phyloP scores from a whole-genome alignment of 2,113 vertebrate species.

The Stigmatopora nigra region DNA sequence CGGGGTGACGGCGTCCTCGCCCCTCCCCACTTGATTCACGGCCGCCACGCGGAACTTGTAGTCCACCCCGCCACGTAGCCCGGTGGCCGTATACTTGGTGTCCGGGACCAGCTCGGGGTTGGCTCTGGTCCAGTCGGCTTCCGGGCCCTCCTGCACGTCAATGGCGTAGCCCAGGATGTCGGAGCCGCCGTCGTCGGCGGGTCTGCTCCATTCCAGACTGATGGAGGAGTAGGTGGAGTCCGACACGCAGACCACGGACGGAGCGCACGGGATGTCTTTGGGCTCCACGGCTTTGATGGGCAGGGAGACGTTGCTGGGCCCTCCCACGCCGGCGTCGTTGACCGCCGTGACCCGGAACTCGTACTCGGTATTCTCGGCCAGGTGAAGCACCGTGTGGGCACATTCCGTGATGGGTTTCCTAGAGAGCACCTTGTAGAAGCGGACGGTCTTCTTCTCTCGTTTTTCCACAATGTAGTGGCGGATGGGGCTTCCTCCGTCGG shows the following conservation, averaged over 20 bases:
- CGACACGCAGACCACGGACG: slow-evolving; percentile 86
- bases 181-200: slow-evolving; percentile 89
- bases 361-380: slow-evolving; percentile 89
- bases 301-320: slow-evolving; percentile 80
- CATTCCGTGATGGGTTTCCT: slow-evolving; percentile 86
- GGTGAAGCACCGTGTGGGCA: slow-evolving; percentile 80
- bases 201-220: slow-evolving; percentile 91
- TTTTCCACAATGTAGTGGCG: too few relatives aligned
- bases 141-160: slow-evolving; percentile 73
- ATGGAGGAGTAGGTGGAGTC: slow-evolving; percentile 89
- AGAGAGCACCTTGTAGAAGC: slow-evolving; percentile 89
- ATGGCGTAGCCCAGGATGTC: slow-evolving; percentile 92
- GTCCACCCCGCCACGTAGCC: slow-evolving; percentile 80
- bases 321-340: slow-evolving; percentile 86
- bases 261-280: slow-evolving; percentile 84
- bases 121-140: slow-evolving; percentile 80
- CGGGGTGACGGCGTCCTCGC: slow-evolving; percentile 77
- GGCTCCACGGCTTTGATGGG: slow-evolving; percentile 91
- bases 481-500: too few relatives aligned
- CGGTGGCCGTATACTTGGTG: slow-evolving; percentile 77
- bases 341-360: slow-evolving; percentile 95
- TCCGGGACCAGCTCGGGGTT: slow-evolving; percentile 81
- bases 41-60: slow-evolving; percentile 90
- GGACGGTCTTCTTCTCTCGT: slow-evolving; percentile 88
- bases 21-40: slow-evolving; percentile 84